These are phyloP conservation scores for Cepaea nemoralis DNA, from an alignment of 1,140 invertebrate genomes.

Conservation along the genomic window DNA sequence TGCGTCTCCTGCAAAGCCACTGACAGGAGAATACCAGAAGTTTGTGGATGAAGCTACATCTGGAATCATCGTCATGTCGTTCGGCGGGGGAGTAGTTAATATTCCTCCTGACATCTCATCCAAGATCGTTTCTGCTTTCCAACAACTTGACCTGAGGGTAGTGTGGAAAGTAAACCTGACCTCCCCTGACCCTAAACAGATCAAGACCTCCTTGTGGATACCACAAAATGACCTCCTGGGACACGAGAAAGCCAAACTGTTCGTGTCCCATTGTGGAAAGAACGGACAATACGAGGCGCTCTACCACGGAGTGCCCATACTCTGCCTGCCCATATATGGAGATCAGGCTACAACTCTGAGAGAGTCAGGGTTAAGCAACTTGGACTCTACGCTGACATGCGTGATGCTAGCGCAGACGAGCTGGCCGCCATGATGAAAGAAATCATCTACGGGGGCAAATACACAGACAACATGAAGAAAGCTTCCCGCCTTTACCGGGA, in stretches of 20 bases:
- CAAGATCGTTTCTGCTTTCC: too few relatives aligned
- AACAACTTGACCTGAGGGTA: too few relatives aligned
- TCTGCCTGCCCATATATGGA: constrained; percentile 78
- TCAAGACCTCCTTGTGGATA: too few relatives aligned
- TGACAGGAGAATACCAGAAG: too few relatives aligned
- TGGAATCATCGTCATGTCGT: too few relatives aligned
- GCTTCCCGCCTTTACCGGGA: background rate
- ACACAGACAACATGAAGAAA: background rate
- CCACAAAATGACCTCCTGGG: constrained; percentile 43
- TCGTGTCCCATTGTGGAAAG: constrained; percentile 60
- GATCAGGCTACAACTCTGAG: constrained; percentile 47
- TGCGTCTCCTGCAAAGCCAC: too few relatives aligned
- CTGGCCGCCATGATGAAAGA: constrained; percentile 32
- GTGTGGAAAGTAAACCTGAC: too few relatives aligned
- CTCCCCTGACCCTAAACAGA: too few relatives aligned
- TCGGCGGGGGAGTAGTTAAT: too few relatives aligned
- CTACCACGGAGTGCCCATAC: constrained; percentile 57
- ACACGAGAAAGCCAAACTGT: constrained; percentile 41
- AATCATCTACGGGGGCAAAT: constrained; percentile 25
- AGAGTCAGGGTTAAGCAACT: constrained; percentile 39
- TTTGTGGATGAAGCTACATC: too few relatives aligned
- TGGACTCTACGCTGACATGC: constrained; percentile 26
- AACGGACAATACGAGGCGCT: constrained; percentile 54
- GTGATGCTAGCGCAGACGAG: constrained; percentile 29
- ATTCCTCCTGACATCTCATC: too few relatives aligned